Evolutionary conservation across 64 coral and sea anemone species (phyloP).

Genomic region (Stichodactyla helianthus): DNA sequence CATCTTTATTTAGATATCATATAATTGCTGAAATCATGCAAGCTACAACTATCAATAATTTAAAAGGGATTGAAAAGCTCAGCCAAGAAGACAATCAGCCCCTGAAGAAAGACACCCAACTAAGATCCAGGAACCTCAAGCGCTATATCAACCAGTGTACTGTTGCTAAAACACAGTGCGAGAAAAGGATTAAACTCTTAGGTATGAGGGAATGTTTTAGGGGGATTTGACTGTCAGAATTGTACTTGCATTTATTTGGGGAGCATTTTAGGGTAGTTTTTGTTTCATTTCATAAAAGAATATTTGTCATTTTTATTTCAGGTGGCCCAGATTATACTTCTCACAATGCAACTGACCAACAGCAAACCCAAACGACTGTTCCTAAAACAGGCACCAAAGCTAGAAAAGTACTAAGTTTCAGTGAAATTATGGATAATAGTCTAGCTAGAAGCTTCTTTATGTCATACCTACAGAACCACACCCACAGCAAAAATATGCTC

Average conservation of each 20-base stretch:
- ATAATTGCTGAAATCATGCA: conserved; percentile 99
- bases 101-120: conserved; percentile 78
- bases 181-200: conserved; percentile 83
- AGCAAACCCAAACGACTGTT: neutral
- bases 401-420: conserved; percentile 75
- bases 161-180: conserved; percentile 95
- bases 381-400: conserved; percentile 30
- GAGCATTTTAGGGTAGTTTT: too few relatives aligned
- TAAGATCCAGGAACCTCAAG: conserved; percentile 94
- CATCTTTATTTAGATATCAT: conserved; percentile 67
- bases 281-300: too few relatives aligned
- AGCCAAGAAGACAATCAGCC: conserved; percentile 58
- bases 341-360: conserved; percentile 39
- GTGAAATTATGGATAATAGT: conserved; percentile 96
- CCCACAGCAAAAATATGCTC: conserved; percentile 79
- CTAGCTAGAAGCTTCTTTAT: conserved; percentile 97
- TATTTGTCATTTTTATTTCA: neutral
- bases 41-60: conserved; percentile 95
- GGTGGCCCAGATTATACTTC: conserved; percentile 93
- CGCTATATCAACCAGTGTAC: conserved; percentile 98
- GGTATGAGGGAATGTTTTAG: neutral
- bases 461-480: conserved; percentile 87
- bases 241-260: too few relatives aligned
- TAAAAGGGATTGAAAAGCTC: conserved; percentile 83
- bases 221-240: too few relatives aligned